Evolutionary conservation across 2,797 vertebrate genomes (phyloP).

Genomic region (Streptopelia turtur): DNA sequence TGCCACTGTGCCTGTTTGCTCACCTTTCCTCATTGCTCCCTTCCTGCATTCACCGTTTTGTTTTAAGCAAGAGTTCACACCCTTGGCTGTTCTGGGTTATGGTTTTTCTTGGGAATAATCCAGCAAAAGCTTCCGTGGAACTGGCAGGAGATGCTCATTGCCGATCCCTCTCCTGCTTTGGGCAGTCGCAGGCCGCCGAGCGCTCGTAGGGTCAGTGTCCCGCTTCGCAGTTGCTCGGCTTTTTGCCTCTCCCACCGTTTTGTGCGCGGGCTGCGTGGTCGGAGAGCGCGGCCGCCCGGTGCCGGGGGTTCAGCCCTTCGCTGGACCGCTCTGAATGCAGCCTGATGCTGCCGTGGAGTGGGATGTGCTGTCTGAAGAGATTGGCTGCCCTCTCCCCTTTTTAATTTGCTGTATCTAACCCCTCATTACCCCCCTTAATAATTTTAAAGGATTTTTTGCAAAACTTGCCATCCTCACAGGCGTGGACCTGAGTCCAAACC

Average conservation of each 20-base stretch:
- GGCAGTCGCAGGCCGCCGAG: neutral
- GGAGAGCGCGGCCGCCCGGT: neutral
- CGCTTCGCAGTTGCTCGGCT: neutral
- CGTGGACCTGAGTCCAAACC: neutral
- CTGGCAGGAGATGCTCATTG: neutral
- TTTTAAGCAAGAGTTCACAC: slow-evolving; percentile 25
- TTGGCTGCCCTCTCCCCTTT: neutral
- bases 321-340: neutral
- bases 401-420: neutral
- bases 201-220: neutral
- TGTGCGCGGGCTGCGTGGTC: neutral
- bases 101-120: slow-evolving; percentile 26
- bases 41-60: neutral
- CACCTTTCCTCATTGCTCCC: slow-evolving; percentile 40
- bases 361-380: neutral
- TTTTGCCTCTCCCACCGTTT: neutral
- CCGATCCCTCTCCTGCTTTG: neutral
- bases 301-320: neutral
- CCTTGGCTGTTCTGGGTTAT: neutral
- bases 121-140: neutral
- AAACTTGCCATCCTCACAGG: neutral
- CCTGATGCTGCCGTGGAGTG: accelerated
- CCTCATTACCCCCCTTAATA: neutral
- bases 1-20: slow-evolving; percentile 74
- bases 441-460: slow-evolving; percentile 12